Evolutionary conservation across 2,113 vertebrate species (phyloP), one percentile per base, ranked within the genome.

Genomic region (Athene noctua): DNA sequence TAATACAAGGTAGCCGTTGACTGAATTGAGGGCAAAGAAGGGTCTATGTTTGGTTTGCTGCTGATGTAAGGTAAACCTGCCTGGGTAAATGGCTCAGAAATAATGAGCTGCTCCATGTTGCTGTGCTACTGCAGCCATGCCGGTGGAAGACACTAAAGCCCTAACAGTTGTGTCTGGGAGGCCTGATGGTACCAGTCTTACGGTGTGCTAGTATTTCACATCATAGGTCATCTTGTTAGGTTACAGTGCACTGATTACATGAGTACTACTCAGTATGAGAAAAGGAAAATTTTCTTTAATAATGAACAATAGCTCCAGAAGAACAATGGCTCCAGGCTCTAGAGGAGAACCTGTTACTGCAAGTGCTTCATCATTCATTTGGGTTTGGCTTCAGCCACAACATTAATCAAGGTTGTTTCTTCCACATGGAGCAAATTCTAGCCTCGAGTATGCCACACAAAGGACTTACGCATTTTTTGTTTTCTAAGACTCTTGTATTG

Each of bases 331-430:
- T 97, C 46, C 92, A 80, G 72, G 93, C 91, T 44, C 54, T 88
- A 87, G 49, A 93, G 61, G 75, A 55, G 49, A 86, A 61, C 46
- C 23, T 49, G 13, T 96, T 97, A 85, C 77, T 92, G 83, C 88
- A 94, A 95, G 42, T 94, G 80, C 84, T 90, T 96, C 88, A 83
- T 96, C 79, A 92, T 94, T 96, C 94, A 54, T 85, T 84, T 95
- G 80, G 77, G 81, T 91, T 67, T 97, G 94, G 54, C 70, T 74
- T 92, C 88, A 96, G 66, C 44, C 49, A 93, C 70, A 63, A 65
- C 38, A 87, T 95, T 82, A 97, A 92, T 97, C 89, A 96, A 47
- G 46, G 38, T n/a, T 92, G 12, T 83, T 97, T 96, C 16, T 96
- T 91, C 52, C 13, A 30, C 73, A 61, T 4, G 7, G 62, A 90